phyloP scores from a whole-genome alignment of 2,888 invertebrate genomes.

The Limenitis camilla region DNA sequence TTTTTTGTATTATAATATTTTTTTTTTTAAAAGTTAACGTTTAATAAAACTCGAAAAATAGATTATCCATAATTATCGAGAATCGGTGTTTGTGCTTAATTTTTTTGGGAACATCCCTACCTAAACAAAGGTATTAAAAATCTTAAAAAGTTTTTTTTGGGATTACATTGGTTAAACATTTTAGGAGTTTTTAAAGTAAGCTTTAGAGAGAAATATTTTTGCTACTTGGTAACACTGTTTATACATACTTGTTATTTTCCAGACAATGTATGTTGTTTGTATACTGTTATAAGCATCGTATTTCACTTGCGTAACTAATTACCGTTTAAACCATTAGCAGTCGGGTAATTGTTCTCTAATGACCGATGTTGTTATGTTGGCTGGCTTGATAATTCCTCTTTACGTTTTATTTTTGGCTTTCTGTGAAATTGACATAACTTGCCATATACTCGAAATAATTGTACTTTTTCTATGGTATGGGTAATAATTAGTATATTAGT shows the following conservation, averaged over 20 bases:
- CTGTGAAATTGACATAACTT: neutral
- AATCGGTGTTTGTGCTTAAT: too few species aligned
- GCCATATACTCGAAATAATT: neutral
- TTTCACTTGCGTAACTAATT: constrained; percentile 23
- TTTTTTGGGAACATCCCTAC: too few species aligned
- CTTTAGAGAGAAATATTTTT: too few species aligned
- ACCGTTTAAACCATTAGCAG: constrained; percentile 37
- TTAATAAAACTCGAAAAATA: too few species aligned
- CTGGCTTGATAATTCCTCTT: constrained; percentile 33
- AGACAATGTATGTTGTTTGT: neutral
- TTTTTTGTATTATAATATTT: too few species aligned
- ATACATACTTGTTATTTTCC: neutral
- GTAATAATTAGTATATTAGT: too few species aligned
- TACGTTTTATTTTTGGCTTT: constrained; percentile 29
- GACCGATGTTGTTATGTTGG: constrained; percentile 31
- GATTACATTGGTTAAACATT: too few species aligned
- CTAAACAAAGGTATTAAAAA: too few species aligned
- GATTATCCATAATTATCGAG: too few species aligned
- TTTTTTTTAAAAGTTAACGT: too few species aligned
- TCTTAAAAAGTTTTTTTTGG: too few species aligned
- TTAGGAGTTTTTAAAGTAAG: too few species aligned
- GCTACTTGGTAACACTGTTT: neutral
- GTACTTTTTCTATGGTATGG: neutral
- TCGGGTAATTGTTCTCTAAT: constrained; percentile 42
- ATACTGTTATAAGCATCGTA: neutral